Conservation (phyloP, 2,888 invertebrate genomes). For the Tricholauxania praeusta region DNA sequence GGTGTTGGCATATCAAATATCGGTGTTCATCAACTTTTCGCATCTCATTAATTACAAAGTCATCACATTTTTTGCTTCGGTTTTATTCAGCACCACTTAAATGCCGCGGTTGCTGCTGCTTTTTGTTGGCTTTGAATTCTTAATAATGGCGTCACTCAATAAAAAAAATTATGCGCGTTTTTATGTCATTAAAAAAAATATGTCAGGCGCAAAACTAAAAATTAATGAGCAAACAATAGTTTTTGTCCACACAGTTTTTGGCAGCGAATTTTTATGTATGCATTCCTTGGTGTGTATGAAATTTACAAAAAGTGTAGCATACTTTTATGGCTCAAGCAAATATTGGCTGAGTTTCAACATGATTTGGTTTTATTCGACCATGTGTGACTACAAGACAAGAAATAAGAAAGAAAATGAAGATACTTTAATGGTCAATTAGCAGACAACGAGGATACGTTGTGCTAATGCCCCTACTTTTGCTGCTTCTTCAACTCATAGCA, state of each 20-base stretch:
- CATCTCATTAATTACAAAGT: conserved; percentile 32
- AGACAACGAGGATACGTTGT: conserved; percentile 1
- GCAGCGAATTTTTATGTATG: no score
- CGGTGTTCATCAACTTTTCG: conserved; percentile 5
- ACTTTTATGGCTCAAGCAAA: conserved; percentile 16
- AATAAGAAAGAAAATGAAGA: neutral
- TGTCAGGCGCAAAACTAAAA: conserved; percentile 4
- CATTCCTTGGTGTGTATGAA: neutral
- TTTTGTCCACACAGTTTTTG: no score
- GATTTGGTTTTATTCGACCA: neutral
- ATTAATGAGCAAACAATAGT: conserved; percentile 32
- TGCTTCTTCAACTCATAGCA: neutral
- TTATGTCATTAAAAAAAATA: conserved; percentile 22
- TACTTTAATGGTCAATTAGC: conserved; percentile 11
- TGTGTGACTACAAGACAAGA: neutral
- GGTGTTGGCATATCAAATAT: conserved; percentile 8
- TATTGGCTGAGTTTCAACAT: neutral
- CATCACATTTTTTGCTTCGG: conserved; percentile 1
- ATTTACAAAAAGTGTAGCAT: neutral
- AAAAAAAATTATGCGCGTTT: neutral
- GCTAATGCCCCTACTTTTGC: neutral
- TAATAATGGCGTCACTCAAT: conserved; percentile 9
- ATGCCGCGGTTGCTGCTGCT: neutral
- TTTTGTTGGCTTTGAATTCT: conserved; percentile 17
- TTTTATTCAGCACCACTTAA: no score